A percentile compares a stretch with the other conserved stretches of the same genome.
These are phyloP conservation scores for Argynnis bischoffii DNA, from an alignment of 2,888 invertebrate genomes.

Conservation along the genomic window DNA sequence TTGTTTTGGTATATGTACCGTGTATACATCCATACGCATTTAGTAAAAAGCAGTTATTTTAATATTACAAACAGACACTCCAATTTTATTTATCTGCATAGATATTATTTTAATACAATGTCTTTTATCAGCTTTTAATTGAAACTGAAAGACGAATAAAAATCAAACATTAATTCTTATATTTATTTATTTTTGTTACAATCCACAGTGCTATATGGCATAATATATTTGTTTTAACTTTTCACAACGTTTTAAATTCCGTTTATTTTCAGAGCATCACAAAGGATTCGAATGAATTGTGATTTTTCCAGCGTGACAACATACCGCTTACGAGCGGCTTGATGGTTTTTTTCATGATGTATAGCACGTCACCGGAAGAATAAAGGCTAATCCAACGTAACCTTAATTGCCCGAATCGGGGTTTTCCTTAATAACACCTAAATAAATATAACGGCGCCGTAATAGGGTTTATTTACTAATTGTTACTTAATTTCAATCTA, in stretches of 20 bases:
- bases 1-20: no score
- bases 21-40: no score
- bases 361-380: conserved; percentile 18
- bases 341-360: conserved; percentile 22
- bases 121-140: neutral
- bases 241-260: conserved; percentile 8
- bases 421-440: conserved; percentile 4
- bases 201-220: conserved; percentile 6
- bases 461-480: no score
- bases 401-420: conserved; percentile 17
- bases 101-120: no score
- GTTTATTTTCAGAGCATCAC: conserved; percentile 19
- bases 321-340: conserved; percentile 23
- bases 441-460: neutral
- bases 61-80: no score
- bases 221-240: conserved; percentile 20
- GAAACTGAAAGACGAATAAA: neutral
- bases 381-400: conserved; percentile 21
- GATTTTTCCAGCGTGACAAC: conserved; percentile 26
- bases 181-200: conserved; percentile 13
- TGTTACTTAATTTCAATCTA: no score
- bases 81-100: no score
- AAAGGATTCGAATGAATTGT: conserved; percentile 29
- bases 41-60: no score
- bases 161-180: neutral